Evolutionary conservation across 2,797 vertebrate species (phyloP).

Genomic region (Leucoraja ocellata): DNA sequence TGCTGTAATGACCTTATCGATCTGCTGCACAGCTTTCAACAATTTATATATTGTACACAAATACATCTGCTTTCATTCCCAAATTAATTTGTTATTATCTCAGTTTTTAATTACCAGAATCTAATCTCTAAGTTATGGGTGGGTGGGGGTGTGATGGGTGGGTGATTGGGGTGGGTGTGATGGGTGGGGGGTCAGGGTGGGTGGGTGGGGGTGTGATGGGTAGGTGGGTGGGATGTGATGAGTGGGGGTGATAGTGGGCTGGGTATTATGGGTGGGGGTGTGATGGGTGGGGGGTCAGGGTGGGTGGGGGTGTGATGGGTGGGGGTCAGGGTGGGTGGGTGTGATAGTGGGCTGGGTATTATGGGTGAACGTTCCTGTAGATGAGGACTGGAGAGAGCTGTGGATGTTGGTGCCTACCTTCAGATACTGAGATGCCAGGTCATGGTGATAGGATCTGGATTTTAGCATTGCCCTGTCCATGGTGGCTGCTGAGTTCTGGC

Average conservation of each 20-base stretch:
- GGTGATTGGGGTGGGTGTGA: too few relatives aligned
- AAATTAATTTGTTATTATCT: not conserved
- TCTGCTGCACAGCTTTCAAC: not conserved
- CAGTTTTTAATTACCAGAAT: too few relatives aligned
- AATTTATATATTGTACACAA: not conserved
- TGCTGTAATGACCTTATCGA: not conserved
- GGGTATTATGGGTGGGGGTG: not conserved
- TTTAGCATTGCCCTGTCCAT: slow-evolving; percentile 93
- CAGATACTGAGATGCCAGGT: slow-evolving; percentile 88
- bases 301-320: too few relatives aligned
- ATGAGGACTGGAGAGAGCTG: not conserved
- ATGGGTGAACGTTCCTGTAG: not conserved
- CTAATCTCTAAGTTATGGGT: too few relatives aligned
- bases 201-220: too few relatives aligned
- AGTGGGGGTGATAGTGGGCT: too few relatives aligned
- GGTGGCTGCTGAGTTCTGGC: slow-evolving; percentile 89
- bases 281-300: too few relatives aligned
- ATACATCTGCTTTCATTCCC: not conserved
- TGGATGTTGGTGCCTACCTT: slow-evolving; percentile 69
- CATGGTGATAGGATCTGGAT: slow-evolving; percentile 94
- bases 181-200: too few relatives aligned
- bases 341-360: too few relatives aligned
- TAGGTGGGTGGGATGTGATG: too few relatives aligned
- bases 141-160: too few relatives aligned
- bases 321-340: too few relatives aligned